Conservation (phyloP, 2,113 vertebrate species). For the Oenanthe melanoleuca region DNA sequence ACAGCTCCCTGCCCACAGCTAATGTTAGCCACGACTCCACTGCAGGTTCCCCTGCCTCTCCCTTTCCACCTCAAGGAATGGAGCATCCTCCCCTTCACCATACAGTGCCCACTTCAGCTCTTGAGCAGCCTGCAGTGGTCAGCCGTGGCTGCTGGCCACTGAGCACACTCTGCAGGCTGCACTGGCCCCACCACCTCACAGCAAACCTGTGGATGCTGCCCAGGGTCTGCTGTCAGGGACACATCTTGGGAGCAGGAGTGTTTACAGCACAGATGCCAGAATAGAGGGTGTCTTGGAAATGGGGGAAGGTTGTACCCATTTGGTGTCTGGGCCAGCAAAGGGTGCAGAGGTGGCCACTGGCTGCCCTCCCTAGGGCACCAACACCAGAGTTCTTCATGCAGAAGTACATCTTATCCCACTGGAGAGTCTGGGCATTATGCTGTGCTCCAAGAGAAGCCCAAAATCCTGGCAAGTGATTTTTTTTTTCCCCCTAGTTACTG, state of each 20-base stretch:
- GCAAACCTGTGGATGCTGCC: background rate
- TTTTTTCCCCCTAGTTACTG: background rate
- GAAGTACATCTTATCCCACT: background rate
- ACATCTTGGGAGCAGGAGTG: background rate
- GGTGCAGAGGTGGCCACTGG: background rate
- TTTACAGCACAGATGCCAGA: background rate
- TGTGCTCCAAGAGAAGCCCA: background rate
- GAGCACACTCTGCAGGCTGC: background rate
- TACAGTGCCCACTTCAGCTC: background rate
- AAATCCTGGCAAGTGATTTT: background rate
- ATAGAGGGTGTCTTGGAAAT: background rate
- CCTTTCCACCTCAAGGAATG: background rate
- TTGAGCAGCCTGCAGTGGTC: background rate
- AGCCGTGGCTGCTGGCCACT: background rate
- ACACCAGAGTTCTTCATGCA: background rate
- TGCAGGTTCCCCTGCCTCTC: background rate
- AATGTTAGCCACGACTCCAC: rapidly evolving
- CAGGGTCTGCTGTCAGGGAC: background rate
- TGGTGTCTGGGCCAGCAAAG: background rate
- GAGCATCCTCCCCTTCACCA: background rate
- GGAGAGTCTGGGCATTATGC: background rate
- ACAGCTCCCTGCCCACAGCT: background rate
- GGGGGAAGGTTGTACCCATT: background rate
- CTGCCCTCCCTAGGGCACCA: background rate
- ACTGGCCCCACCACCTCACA: background rate